Evolutionary conservation across 2,113 vertebrate species (phyloP), one percentile per base, ranked within the genome.

Genomic region (Sebastes fasciatus): DNA sequence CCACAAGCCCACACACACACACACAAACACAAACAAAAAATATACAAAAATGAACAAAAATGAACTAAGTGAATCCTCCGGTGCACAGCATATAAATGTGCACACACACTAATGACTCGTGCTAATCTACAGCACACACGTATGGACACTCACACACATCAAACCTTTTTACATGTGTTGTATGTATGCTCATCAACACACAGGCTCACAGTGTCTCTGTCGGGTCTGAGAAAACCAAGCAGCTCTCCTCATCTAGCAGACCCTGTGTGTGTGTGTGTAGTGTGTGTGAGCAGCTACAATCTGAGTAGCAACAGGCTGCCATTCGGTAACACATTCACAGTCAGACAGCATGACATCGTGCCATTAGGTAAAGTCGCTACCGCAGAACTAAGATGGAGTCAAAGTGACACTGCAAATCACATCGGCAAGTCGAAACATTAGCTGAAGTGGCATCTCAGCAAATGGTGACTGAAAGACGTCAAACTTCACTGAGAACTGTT

Each of bases 221-320:
- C 2, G 48, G 40, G 80, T 48, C 61, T 48, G 46, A 85, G 82
- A 89, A 77, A 80, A 87, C 34, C 62, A 79, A 34, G 54, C 66
- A 67, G 64, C 68, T 21, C 54, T 66, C 51, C 34, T 48, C 64
- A 72, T 67, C 61, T 12, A 57, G 61, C 49, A 76, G 19, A 58
- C 16, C 17, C 43, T 57, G 55, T 64, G 19, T 65, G 45, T 26
- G 72, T 75, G 74, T 72, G 13, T 34, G 4, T 34, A 34, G 34
- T 34, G 67, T 77, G 84, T 26, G 68, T 66, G 51, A 52, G 46
- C 64, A 62, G 55, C 45, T 68, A 70, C 55, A 67, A 71, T 64
- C 62, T 66, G 43, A 83, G 69, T 26, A 64, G 71, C 72, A 83
- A 82, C 82, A 61, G 82, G 75, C 82, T 82, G 48, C 60, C 61